Conservation (phyloP, 2,888 invertebrate species). For the Archips crataeganus region DNA sequence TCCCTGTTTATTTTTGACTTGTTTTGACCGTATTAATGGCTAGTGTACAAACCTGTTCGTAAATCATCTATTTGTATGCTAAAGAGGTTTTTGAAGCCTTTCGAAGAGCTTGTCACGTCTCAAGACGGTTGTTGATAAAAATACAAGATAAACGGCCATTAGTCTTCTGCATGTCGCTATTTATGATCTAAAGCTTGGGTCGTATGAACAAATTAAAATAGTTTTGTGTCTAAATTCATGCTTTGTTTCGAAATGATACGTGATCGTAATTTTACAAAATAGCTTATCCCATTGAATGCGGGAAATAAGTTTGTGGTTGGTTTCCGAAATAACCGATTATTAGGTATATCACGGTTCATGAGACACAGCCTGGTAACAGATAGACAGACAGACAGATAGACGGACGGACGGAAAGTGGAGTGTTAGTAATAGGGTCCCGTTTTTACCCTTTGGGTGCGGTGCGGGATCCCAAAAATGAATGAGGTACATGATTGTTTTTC, state of each 20-base stretch:
- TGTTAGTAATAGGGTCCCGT: too few relatives aligned
- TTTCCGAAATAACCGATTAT: too few relatives aligned
- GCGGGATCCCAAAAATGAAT: too few relatives aligned
- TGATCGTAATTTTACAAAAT: too few relatives aligned
- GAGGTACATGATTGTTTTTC: too few relatives aligned
- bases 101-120: conserved; percentile 17
- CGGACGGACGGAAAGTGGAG: too few relatives aligned
- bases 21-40: neutral
- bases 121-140: conserved; percentile 3
- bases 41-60: conserved; percentile 20
- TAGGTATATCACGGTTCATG: too few relatives aligned
- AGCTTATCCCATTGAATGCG: too few relatives aligned
- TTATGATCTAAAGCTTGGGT: conserved; percentile 5
- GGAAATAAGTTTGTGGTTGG: too few relatives aligned
- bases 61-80: conserved; percentile 21
- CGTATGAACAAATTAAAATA: neutral
- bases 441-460: too few relatives aligned
- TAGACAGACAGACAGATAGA: too few relatives aligned
- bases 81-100: conserved; percentile 8
- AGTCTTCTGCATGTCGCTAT: conserved; percentile 9
- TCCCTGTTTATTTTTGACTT: neutral
- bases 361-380: too few relatives aligned
- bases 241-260: neutral
- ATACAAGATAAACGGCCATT: conserved; percentile 7
- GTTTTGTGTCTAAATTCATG: neutral